A percentile compares a stretch with the other conserved stretches of the same genome.
Evolutionary conservation across 2,888 invertebrate species (phyloP).

Genomic region (Perizoma affinitatum): DNA sequence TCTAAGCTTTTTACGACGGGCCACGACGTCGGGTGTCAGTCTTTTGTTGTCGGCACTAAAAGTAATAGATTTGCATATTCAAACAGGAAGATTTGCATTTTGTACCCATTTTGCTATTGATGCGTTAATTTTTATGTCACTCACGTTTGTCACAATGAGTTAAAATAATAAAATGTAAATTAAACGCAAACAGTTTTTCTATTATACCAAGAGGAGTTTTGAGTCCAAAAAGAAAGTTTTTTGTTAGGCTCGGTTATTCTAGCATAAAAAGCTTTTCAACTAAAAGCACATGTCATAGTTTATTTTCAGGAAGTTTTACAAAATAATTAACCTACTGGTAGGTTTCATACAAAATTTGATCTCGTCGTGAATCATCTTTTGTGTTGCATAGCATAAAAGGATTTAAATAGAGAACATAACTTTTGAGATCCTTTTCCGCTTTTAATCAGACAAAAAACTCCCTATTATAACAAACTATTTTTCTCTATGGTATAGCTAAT

Average conservation of each 20-base stretch:
- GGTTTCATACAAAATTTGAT: too few species aligned
- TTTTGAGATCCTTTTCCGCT: slow-evolving; percentile 45
- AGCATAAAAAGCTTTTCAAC: too few species aligned
- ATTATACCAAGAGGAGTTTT: slow-evolving; percentile 37
- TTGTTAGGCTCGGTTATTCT: slow-evolving; percentile 10
- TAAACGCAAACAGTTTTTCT: slow-evolving; percentile 51
- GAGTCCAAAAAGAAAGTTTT: slow-evolving; percentile 29
- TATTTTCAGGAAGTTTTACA: neutral
- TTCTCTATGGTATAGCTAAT: slow-evolving; percentile 56
- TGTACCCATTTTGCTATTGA: slow-evolving; percentile 59
- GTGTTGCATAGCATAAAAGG: slow-evolving; percentile 55
- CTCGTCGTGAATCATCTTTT: slow-evolving; percentile 9
- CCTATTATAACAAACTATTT: slow-evolving; percentile 65
- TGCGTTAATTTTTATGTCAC: slow-evolving; percentile 60
- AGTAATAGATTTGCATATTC: slow-evolving; percentile 77
- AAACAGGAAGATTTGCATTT: slow-evolving; percentile 72
- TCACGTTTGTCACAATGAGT: slow-evolving; percentile 60
- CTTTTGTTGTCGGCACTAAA: slow-evolving; percentile 58
- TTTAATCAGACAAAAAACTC: slow-evolving; percentile 58
- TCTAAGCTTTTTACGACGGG: slow-evolving; percentile 72
- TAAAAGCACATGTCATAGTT: too few species aligned
- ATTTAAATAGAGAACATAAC: slow-evolving; percentile 59
- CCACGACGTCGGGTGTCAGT: slow-evolving; percentile 56
- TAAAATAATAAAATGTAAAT: slow-evolving; percentile 72
- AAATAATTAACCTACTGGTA: too few species aligned